A percentile compares a stretch with the other conserved stretches of the same genome.
Evolutionary conservation across 2,888 invertebrate genomes (phyloP).

Genomic region (Gibbula magus): DNA sequence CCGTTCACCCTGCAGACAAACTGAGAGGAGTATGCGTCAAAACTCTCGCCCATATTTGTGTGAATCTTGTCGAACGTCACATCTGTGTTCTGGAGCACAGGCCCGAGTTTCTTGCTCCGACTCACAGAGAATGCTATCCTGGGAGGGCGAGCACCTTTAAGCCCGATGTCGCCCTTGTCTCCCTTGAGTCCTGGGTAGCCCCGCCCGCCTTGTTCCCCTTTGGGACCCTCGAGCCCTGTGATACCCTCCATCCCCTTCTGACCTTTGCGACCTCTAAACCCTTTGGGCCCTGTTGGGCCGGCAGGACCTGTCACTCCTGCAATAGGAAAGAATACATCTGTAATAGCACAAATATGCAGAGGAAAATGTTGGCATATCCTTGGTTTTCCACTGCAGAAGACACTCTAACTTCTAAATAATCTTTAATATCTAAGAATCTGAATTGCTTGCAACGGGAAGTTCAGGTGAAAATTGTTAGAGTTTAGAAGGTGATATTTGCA

Average conservation of each 20-base stretch:
- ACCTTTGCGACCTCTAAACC: constrained; percentile 56
- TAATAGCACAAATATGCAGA: too few species aligned
- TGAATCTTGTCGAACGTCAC: constrained; percentile 70
- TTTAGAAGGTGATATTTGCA: too few species aligned
- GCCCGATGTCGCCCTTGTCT: constrained; percentile 58
- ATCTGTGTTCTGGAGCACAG: constrained; percentile 69
- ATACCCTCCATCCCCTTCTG: constrained; percentile 57
- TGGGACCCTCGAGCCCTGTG: constrained; percentile 53
- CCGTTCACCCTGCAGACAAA: constrained; percentile 71
- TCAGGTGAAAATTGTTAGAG: too few species aligned
- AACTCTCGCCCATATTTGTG: constrained; percentile 69
- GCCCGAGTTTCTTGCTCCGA: constrained; percentile 69
- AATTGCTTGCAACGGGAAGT: too few species aligned
- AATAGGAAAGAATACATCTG: not conserved
- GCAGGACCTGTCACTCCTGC: constrained; percentile 48
- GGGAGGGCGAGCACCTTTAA: constrained; percentile 54
- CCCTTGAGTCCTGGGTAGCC: constrained; percentile 68
- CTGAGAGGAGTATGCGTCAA: constrained; percentile 69
- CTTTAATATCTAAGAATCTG: too few species aligned
- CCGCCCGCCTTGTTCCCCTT: constrained; percentile 55
- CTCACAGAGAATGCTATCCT: constrained; percentile 72
- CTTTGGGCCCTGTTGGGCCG: constrained; percentile 47
- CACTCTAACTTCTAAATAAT: too few species aligned
- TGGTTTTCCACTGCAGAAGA: too few species aligned
- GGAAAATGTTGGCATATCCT: too few species aligned